phyloP scores from a whole-genome alignment of 2,113 vertebrate genomes.

The Ameiurus melas region DNA sequence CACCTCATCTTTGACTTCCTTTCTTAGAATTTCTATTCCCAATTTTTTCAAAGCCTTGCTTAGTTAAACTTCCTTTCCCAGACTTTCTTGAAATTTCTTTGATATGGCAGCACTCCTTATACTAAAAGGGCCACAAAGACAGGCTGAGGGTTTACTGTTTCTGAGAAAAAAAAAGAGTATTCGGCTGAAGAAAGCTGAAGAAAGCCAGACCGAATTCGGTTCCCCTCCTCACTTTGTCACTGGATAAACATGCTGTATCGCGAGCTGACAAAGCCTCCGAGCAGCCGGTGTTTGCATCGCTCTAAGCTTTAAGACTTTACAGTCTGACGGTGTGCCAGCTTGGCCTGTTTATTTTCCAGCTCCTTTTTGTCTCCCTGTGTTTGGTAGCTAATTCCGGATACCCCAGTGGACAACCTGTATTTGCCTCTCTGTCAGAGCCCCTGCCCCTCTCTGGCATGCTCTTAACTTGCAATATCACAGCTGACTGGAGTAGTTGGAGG shows the following conservation, averaged over 20 bases:
- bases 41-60: background rate
- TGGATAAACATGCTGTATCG: constrained; percentile 16
- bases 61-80: background rate
- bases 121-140: background rate
- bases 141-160: background rate
- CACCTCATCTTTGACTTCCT: background rate
- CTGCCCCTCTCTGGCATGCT: constrained; percentile 17
- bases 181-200: background rate
- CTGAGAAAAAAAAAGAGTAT: background rate
- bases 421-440: constrained; percentile 27
- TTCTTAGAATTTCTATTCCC: no score
- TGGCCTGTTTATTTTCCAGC: background rate
- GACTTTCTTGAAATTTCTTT: background rate
- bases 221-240: constrained; percentile 15
- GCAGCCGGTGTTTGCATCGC: constrained; percentile 33
- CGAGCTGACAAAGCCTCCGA: constrained; percentile 35
- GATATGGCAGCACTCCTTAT: background rate
- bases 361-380: background rate
- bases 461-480: constrained; percentile 34
- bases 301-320: background rate
- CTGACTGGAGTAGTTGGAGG: constrained; percentile 25
- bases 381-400: constrained; percentile 37
- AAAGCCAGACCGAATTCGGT: background rate
- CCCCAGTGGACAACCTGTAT: constrained; percentile 13
- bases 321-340: background rate